Percentiles rank a stretch among this genome's conserved stretches.
These are phyloP conservation scores for Balearica regulorum DNA, from an alignment of 2,797 vertebrate genomes.

Conservation along the genomic window DNA sequence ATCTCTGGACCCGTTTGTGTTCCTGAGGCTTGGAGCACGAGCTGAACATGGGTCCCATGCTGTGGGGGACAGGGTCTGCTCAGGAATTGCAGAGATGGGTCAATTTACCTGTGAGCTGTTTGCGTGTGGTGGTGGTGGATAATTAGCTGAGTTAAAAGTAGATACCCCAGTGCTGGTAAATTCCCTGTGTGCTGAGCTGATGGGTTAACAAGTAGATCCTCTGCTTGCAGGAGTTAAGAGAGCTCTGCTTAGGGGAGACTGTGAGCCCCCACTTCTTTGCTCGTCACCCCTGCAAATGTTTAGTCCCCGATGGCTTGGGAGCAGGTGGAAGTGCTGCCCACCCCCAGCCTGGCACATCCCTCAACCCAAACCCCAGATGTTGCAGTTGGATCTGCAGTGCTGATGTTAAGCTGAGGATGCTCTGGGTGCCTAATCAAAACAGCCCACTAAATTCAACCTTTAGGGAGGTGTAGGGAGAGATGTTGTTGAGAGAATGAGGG, in stretches of 20 bases:
- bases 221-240: not conserved
- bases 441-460: not conserved
- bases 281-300: not conserved
- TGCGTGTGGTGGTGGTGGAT: not conserved
- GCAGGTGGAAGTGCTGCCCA: not conserved
- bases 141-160: not conserved
- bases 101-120: not conserved
- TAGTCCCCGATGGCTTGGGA: not conserved
- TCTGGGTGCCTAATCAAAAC: not conserved
- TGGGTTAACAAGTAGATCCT: not conserved
- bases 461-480: not conserved
- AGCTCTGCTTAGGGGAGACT: not conserved
- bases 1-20: not conserved
- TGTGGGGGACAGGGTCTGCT: accelerated
- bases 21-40: not conserved
- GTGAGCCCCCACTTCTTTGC: not conserved
- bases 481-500: not conserved
- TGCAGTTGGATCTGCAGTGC: not conserved
- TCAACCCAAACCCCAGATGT: not conserved
- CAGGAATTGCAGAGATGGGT: not conserved
- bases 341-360: accelerated
- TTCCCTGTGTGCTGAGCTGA: not conserved
- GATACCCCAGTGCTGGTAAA: not conserved
- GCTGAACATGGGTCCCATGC: accelerated
- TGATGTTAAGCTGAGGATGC: not conserved